Evolutionary conservation across 2,888 invertebrate genomes (phyloP), one percentile per base, ranked within the genome.

Genomic region (Mythimna vitellina): DNA sequence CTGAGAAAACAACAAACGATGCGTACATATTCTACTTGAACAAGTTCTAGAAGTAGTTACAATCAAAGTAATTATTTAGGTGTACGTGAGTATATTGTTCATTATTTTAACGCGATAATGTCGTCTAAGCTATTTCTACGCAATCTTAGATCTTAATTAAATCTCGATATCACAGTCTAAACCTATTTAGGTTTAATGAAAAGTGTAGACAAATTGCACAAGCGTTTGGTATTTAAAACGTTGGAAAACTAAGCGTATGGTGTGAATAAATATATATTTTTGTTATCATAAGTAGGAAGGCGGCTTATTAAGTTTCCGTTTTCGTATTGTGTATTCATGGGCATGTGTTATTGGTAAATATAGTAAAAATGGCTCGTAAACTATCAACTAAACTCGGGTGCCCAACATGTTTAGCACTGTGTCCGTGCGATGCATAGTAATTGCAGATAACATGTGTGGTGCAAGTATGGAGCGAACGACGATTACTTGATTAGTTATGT

Each of bases 381-480:
- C 73, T 82, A 81, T 86, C 71, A 86, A 86, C 84, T 83, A 84
- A 87, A 87, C 86, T 81, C 78, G 71, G 87, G 80, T 80, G 80
- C 73, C 77, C 85, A 87, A 87, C 86, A 81, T 83, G 85, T 81
- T 85, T 85, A 84, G 87, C 79, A 83, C 83, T 71, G 73, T 75
- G 68, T 70, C 80, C 83, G 83, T 81, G 87, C 80, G 80, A 86
- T 87, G 90, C 89, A 88, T 90, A 80, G 83, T 88, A 87, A 90
- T 89, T 81, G 86, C 73, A 73, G 76, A 76, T 84, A 88, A 86
- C 68, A 54, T 29, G 77, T 22, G 22, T 77, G 86, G 84, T 62
- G 35, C 68, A 87, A 85, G 73, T 54, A 10, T 76, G 20, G 32
- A 82, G 81, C 62, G 63, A 53, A 29, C 32, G 65, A 76, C 86